These are phyloP conservation scores for Hemibagrus wyckioides DNA, from an alignment of 2,113 vertebrate genomes.

Conservation along the genomic window DNA sequence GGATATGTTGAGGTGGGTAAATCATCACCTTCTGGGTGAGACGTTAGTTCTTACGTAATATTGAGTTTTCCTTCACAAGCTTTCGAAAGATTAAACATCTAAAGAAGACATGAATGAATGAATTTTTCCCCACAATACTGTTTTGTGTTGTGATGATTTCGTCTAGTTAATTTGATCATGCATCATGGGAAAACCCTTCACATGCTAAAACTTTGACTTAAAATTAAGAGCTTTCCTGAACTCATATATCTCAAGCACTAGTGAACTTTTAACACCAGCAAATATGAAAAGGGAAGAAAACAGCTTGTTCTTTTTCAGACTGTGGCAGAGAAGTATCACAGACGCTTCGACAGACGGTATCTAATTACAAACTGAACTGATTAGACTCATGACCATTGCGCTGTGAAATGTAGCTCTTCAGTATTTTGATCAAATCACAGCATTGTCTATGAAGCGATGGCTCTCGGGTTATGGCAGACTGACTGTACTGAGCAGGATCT, in stretches of 20 bases:
- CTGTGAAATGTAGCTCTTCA: neutral
- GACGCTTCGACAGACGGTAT: neutral
- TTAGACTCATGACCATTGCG: neutral
- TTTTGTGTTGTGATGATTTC: neutral
- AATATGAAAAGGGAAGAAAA: neutral
- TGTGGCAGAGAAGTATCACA: neutral
- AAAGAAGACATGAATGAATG: neutral
- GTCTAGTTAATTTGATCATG: no score
- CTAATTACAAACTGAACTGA: neutral
- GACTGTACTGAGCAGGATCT: no score
- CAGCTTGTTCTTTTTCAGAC: neutral
- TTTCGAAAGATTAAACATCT: neutral
- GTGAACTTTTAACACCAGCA: neutral
- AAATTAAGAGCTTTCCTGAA: neutral
- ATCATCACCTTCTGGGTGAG: neutral
- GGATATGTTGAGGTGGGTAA: neutral
- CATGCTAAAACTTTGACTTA: neutral
- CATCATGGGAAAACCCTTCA: neutral
- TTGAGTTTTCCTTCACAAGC: neutral
- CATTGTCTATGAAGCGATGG: neutral
- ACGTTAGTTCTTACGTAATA: neutral
- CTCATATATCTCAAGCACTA: neutral
- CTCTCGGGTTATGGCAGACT: neutral
- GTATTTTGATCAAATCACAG: neutral
- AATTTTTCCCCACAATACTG: neutral